These are phyloP conservation scores for Xanthia togata DNA, from an alignment of 2,888 invertebrate genomes.

Conservation along the genomic window DNA sequence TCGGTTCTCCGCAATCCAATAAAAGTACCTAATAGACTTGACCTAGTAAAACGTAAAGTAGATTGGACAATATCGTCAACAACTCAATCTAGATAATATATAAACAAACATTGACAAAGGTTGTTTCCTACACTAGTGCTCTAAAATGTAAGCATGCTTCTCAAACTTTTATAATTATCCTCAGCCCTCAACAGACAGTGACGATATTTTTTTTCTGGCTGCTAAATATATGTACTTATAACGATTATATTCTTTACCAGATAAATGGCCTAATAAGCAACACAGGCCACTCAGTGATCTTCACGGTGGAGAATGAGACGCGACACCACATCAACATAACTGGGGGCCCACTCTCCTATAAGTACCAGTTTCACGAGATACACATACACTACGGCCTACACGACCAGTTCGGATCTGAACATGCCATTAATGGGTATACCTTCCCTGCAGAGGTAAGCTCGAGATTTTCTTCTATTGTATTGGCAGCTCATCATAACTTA, in stretches of 20 bases:
- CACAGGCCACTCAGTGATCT: constrained; percentile 98
- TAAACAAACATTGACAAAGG: not conserved
- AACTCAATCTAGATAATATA: not conserved
- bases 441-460: constrained; percentile 98
- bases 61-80: not conserved
- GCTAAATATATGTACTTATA: not conserved
- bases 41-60: not conserved
- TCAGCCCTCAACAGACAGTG: not conserved
- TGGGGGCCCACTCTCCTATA: constrained; percentile 98
- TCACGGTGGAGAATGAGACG: constrained; percentile 96
- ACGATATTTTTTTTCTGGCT: not conserved
- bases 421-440: constrained; percentile 98
- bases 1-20: not conserved
- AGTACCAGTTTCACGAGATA: constrained; percentile 98
- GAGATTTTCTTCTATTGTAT: not conserved
- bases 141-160: not conserved
- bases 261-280: constrained; percentile 97
- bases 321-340: constrained; percentile 97
- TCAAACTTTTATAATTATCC: not conserved
- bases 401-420: constrained; percentile 98
- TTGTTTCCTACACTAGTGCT: not conserved
- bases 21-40: not conserved
- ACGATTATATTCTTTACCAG: constrained; percentile 85
- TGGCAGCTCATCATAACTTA: not conserved
- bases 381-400: constrained; percentile 98